Evolutionary conservation across 2,797 vertebrate species (phyloP).

Genomic region (Ispidina picta): DNA sequence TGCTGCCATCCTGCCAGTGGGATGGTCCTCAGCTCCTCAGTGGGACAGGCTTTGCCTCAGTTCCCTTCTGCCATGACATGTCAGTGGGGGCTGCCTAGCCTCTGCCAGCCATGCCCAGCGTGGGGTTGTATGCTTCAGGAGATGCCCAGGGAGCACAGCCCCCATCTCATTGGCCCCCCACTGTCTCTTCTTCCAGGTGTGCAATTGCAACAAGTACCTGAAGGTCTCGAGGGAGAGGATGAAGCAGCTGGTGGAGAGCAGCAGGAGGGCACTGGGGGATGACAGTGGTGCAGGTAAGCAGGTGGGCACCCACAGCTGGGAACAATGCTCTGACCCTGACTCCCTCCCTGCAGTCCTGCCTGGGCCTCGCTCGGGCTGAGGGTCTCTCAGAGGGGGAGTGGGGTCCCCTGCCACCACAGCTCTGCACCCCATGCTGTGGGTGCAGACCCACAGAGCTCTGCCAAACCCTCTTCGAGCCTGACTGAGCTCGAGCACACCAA

Average conservation of each 20-base stretch:
- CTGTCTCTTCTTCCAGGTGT: conserved; percentile 75
- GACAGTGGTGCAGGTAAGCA: background rate
- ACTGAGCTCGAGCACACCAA: fast-evolving
- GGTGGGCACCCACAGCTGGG: fast-evolving
- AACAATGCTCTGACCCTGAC: fast-evolving
- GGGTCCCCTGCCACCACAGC: background rate
- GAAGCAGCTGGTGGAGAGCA: conserved; percentile 74
- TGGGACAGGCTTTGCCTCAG: background rate
- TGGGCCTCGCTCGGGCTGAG: background rate
- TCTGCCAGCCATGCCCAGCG: background rate
- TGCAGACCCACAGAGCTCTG: background rate
- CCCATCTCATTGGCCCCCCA: background rate
- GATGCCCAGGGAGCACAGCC: fast-evolving
- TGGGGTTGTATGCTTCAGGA: background rate
- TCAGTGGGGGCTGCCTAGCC: background rate
- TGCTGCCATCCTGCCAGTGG: background rate
- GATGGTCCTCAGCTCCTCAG: background rate
- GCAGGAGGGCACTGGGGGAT: background rate
- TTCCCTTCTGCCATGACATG: background rate
- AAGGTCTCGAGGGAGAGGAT: conserved; percentile 82
- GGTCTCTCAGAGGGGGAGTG: fast-evolving
- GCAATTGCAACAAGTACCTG: conserved; percentile 85
- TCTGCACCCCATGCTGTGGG: background rate
- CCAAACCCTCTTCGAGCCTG: fast-evolving
- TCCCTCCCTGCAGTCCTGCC: background rate